These are phyloP conservation scores for Hofmannophila pseudospretella DNA, from an alignment of 2,888 invertebrate genomes.

Conservation along the genomic window DNA sequence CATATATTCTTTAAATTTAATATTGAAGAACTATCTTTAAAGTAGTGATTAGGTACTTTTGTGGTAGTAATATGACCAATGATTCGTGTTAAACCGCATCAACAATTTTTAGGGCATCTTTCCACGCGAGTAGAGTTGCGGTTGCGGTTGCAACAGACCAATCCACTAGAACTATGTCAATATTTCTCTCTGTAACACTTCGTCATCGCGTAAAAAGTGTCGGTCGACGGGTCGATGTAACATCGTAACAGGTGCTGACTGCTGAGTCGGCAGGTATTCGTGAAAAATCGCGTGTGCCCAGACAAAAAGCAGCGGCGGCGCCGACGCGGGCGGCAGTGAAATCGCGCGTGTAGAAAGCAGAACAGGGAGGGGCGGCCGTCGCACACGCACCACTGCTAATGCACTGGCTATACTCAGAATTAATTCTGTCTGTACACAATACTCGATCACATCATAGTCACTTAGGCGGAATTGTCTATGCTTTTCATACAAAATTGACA, in stretches of 20 bases:
- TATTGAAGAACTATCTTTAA: too few species aligned
- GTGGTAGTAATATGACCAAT: too few species aligned
- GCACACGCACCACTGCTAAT: slow-evolving; percentile 46
- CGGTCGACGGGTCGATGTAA: slow-evolving; percentile 16
- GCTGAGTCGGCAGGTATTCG: slow-evolving; percentile 46
- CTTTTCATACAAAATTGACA: too few species aligned
- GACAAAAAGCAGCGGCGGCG: slow-evolving; percentile 39
- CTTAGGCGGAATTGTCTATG: too few species aligned
- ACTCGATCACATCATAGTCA: neutral
- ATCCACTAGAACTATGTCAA: too few species aligned
- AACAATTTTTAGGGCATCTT: too few species aligned
- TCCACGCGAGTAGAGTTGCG: too few species aligned
- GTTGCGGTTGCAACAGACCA: too few species aligned
- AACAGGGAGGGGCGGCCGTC: slow-evolving; percentile 57
- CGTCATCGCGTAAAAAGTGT: slow-evolving; percentile 13
- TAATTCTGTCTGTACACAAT: slow-evolving; percentile 10
- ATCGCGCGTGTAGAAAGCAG: slow-evolving; percentile 77
- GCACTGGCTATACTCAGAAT: slow-evolving; percentile 28
- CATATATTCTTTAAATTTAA: too few species aligned
- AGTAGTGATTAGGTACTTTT: too few species aligned
- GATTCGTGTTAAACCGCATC: too few species aligned
- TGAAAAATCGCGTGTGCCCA: slow-evolving; percentile 58
- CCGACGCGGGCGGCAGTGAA: slow-evolving; percentile 49
- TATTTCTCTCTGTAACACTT: slow-evolving; percentile 14
- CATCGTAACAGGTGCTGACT: slow-evolving; percentile 42